Evolutionary conservation across 2,113 vertebrate genomes (phyloP).

Genomic region (Toxotes jaculatrix): DNA sequence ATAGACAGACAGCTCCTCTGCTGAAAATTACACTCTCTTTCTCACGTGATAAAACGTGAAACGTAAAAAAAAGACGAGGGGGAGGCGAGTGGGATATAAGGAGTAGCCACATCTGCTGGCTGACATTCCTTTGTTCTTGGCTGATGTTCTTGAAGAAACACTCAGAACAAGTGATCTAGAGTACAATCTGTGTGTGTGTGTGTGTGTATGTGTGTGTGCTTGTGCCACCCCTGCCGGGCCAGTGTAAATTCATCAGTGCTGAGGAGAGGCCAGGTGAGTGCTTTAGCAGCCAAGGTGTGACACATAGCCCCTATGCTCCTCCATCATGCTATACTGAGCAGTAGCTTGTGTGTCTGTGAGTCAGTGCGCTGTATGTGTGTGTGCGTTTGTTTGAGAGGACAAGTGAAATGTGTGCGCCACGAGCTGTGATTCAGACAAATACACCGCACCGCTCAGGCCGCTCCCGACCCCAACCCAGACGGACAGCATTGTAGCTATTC

Average conservation of each 20-base stretch:
- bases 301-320: conserved; percentile 74
- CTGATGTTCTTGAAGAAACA: conserved; percentile 37
- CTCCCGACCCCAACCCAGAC: conserved; percentile 53
- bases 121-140: conserved; percentile 33
- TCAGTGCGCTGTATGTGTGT: conserved; percentile 18
- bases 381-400: conserved; percentile 28
- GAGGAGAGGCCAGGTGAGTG: conserved; percentile 68
- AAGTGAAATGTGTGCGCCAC: conserved; percentile 47
- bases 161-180: conserved; percentile 40
- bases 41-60: conserved; percentile 51
- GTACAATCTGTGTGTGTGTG: conserved; percentile 7
- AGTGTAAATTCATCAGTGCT: conserved; percentile 74
- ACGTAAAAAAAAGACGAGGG: neutral
- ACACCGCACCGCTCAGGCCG: conserved; percentile 23
- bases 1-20: conserved; percentile 43
- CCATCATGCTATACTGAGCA: conserved; percentile 69
- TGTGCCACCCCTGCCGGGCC: conserved; percentile 39
- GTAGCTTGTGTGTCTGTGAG: conserved; percentile 32
- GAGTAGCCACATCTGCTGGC: conserved; percentile 27
- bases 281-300: conserved; percentile 73
- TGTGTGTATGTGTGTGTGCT: conserved; percentile 25
- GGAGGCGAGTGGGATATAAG: conserved; percentile 1
- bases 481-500: conserved; percentile 64
- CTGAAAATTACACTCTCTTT: conserved; percentile 65
- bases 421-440: conserved; percentile 78